These are phyloP conservation scores for Equus przewalskii DNA, from an alignment of 2,113 vertebrate species.

Conservation along the genomic window DNA sequence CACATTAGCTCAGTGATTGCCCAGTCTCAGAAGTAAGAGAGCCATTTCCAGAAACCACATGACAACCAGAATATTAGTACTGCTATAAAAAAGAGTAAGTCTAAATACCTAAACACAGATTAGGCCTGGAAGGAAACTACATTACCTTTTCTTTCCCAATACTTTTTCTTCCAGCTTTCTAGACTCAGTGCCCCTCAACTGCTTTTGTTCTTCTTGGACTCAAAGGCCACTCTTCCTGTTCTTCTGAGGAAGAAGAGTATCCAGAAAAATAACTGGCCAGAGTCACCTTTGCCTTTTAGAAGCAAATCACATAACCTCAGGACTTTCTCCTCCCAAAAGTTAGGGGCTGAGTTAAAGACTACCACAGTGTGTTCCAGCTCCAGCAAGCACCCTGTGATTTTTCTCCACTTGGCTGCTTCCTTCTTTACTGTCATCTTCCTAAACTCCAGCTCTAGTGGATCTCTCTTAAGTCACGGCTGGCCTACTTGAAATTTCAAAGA, in stretches of 20 bases:
- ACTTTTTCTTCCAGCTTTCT: slow-evolving; percentile 14
- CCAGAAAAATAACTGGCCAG: not conserved
- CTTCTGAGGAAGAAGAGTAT: slow-evolving; percentile 3
- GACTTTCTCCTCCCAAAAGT: not conserved
- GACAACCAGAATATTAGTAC: not conserved
- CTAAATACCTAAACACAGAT: slow-evolving; percentile 4
- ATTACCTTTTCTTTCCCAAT: not conserved
- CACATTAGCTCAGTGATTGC: not conserved
- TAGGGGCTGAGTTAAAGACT: not conserved
- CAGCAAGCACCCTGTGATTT: not conserved
- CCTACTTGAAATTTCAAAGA: not conserved
- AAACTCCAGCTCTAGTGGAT: not conserved
- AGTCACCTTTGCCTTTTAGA: not conserved
- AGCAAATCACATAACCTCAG: not conserved
- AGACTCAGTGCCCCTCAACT: not conserved
- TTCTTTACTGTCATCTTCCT: not conserved
- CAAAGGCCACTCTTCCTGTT: not conserved
- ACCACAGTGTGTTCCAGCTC: not conserved
- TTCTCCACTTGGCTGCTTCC: not conserved
- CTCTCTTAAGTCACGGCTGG: not conserved
- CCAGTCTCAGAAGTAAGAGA: not conserved
- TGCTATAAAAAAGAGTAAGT: not conserved
- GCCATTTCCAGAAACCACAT: not conserved
- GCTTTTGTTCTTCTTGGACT: not conserved
- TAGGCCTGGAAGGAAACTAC: not conserved